Conservation (phyloP, 2,888 invertebrate species). For the Agrotis clavis region DNA sequence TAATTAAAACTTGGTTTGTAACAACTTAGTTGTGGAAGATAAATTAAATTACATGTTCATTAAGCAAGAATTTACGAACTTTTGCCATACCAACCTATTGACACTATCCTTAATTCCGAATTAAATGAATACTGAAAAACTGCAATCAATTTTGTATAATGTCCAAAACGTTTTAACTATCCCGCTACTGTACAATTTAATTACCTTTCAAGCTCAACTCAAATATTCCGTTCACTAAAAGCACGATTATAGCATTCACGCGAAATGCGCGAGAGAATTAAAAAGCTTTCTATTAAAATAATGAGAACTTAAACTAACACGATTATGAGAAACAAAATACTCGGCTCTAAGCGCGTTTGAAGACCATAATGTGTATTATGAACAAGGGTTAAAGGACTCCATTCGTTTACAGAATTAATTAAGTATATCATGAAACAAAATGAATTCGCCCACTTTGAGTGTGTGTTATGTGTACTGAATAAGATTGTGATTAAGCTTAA, state of each 20-base stretch:
- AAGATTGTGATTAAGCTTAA: slow-evolving; percentile 14
- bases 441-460: slow-evolving; percentile 15
- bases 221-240: slow-evolving; percentile 28
- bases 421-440: slow-evolving; percentile 32
- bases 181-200: slow-evolving; percentile 15
- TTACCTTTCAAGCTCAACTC: slow-evolving; percentile 28
- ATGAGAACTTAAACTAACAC: slow-evolving; percentile 34
- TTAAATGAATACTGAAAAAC: not conserved
- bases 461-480: not conserved
- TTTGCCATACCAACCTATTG: not conserved
- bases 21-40: slow-evolving; percentile 4
- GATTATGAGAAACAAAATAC: slow-evolving; percentile 42
- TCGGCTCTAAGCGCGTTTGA: slow-evolving; percentile 39
- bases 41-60: not conserved
- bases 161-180: slow-evolving; percentile 15
- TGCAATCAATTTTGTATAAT: slow-evolving; percentile 4
- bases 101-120: not conserved
- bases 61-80: not conserved
- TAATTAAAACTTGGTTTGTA: slow-evolving; percentile 13
- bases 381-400: slow-evolving; percentile 29
- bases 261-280: slow-evolving; percentile 20
- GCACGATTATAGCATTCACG: slow-evolving; percentile 19
- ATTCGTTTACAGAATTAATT: slow-evolving; percentile 37
- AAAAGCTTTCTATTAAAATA: slow-evolving; percentile 50
- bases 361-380: slow-evolving; percentile 45